Evolutionary conservation across 23 tunicate genomes (phyloP).

Genomic region (Corella eumyota): DNA sequence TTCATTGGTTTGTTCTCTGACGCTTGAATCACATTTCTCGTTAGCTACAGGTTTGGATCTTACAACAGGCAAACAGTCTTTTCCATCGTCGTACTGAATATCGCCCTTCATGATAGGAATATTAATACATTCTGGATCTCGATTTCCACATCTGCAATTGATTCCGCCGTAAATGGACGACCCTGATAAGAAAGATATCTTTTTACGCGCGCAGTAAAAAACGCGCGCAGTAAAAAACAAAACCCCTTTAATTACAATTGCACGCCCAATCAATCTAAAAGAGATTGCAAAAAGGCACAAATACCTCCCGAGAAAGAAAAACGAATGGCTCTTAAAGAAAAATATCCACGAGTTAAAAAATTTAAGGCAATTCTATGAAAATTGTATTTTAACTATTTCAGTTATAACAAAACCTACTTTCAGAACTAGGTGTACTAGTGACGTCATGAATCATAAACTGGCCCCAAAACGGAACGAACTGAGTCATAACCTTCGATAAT

Average conservation of each 20-base stretch:
- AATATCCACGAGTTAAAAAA: too few species aligned
- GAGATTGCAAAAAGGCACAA: too few species aligned
- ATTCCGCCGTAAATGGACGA: constrained; percentile 7
- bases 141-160: constrained; percentile 45
- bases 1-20: constrained; percentile 49
- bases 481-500: constrained; percentile 23
- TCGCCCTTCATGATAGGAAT: constrained; percentile 32
- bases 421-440: constrained; percentile 8
- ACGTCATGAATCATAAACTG: constrained; percentile 87
- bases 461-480: constrained; percentile 73
- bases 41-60: constrained; percentile 60
- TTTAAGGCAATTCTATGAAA: too few species aligned
- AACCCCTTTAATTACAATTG: too few species aligned
- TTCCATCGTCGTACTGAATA: constrained; percentile 25
- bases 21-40: constrained; percentile 28
- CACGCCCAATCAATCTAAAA: too few species aligned
- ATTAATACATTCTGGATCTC: constrained; percentile 56
- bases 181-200: too few species aligned
- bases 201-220: too few species aligned
- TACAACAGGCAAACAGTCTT: constrained; percentile 51
- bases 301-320: too few species aligned
- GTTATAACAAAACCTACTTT: constrained; percentile 6
- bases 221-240: too few species aligned
- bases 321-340: too few species aligned
- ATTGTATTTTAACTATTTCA: too few species aligned